Conservation (phyloP, 2,797 vertebrate species). For the Chaetophractus vellerosus region DNA sequence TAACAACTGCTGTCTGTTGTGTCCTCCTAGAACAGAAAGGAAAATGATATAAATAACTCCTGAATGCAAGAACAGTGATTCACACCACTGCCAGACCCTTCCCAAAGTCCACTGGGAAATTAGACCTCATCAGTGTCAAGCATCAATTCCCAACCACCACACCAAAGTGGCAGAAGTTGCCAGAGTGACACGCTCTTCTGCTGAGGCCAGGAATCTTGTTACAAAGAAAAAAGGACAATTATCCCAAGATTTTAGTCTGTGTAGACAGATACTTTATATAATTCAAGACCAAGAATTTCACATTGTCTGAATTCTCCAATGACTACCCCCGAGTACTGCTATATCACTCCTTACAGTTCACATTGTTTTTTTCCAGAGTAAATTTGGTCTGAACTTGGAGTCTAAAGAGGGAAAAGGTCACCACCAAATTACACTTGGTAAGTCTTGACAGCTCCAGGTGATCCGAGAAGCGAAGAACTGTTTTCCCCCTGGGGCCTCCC, state of each 20-base stretch:
- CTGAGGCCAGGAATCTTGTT: slow-evolving; percentile 71
- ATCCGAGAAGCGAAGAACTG: slow-evolving; percentile 62
- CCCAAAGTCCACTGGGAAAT: slow-evolving; percentile 81
- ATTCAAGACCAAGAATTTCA: slow-evolving; percentile 58
- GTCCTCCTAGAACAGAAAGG: slow-evolving; percentile 26
- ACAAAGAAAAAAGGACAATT: slow-evolving; percentile 76
- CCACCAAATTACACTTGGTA: slow-evolving; percentile 62
- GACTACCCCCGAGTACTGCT: not conserved
- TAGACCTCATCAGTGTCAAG: slow-evolving; percentile 84
- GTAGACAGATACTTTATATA: slow-evolving; percentile 74
- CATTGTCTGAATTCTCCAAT: slow-evolving; percentile 49
- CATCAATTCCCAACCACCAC: slow-evolving; percentile 75
- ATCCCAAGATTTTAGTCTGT: slow-evolving; percentile 76
- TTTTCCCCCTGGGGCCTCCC: slow-evolving; percentile 2
- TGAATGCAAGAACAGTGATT: slow-evolving; percentile 37
- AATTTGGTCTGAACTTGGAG: slow-evolving; percentile 55
- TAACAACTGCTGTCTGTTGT: not conserved
- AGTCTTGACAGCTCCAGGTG: slow-evolving; percentile 78
- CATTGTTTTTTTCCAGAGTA: slow-evolving; percentile 35
- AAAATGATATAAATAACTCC: slow-evolving; percentile 68
- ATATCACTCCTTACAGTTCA: not conserved
- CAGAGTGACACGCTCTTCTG: slow-evolving; percentile 71
- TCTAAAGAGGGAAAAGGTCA: slow-evolving; percentile 22
- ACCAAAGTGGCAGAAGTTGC: slow-evolving; percentile 82
- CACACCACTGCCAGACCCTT: slow-evolving; percentile 65